Evolutionary conservation across 2,113 vertebrate genomes (phyloP), one percentile per base, ranked within the genome.

Genomic region (Himantopus leucocephalus): DNA sequence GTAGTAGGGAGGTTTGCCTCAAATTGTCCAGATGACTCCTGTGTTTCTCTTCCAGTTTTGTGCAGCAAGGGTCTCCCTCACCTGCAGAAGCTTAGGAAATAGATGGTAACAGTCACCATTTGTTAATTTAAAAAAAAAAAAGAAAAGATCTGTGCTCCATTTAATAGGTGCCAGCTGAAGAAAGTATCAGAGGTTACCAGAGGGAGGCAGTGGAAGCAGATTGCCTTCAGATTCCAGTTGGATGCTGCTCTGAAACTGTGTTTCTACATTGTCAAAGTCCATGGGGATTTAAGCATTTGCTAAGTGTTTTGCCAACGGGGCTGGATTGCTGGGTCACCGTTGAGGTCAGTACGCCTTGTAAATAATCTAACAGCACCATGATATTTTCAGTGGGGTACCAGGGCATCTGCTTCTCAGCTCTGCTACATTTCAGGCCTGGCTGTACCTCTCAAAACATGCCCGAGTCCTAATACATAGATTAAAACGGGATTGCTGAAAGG

Each of bases 41-140:
- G 26, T 56, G n/a, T 24, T 52, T 83, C 18, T 81, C 45, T 62
- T 67, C 70, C 26, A 71, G 37, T 35, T 22, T 34, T 11, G 9
- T 48, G 27, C 5, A 12, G 6, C 32, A 21, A 9, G 41, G 52
- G 13, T 82, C n/a, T 79, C 41, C 50, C 30, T n/a, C 24, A 81
- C 91, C 97, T 98, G 75, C n/a, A 83, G 76, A 63, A 93, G 8
- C 39, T 79, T n/a, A 52, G 41, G 26, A 74, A 78, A 88, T 4
- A 88, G 27, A 52, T 15, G 6, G 19, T 43, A 62, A 60, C 30
- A 34, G 35, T 83, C 60, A 83, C 14, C 8, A 68, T 53, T 68
- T 39, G 22, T 70, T 62, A 73, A 92, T 35, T 68, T 12, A 22
- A 23, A 48, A 48, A 48, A 48, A 23, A 18, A 60, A 43, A 45